Base-by-base conservation (phyloP, 1,140 invertebrate species). In the Chymomyza costata region DNA sequence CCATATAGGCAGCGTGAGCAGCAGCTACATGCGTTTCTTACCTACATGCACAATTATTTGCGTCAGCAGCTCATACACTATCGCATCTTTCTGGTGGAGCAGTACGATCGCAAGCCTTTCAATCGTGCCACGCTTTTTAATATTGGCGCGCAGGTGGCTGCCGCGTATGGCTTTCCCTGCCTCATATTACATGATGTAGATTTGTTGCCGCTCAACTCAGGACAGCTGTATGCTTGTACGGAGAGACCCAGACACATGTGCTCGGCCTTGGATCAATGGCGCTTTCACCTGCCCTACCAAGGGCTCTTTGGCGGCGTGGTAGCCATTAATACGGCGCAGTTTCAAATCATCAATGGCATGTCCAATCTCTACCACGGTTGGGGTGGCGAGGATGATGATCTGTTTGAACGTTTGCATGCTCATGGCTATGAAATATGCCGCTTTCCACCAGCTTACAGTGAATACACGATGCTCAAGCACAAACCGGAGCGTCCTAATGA, bases 111-210 rank as follows among this genome's bases (percentile, higher is more conserved):
- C 2, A 86, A 88, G 37, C 92, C 93, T 8, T 99, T 98, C 78
- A 99, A 99, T 88, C 90, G 96, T 73, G 97, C 94, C 0, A 95
- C 96, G 84, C 88, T 99, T 6, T 92, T 99, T 69, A 99, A 99
- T 84, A 92, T 97, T 58, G 97, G 96, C 1, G 96, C 95, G 59
- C 85, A 89, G 2, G 91, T 95, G 71, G 94, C 95, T 0, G 89
- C 90, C 21, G 89, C 89, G 48, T 86, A 88, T 37, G 89, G 91
- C 38, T 95, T 91, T 86, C 91, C 94, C 16, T 99, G 97, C 82
- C 91, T 97, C 38, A 92, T 99, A 41, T 93, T 99, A 70, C 97
- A 98, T 86, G 97, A 99, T 84, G 94, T 99, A 32, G 97, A 99
- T 87, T 86, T 99, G 13, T 88, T 99, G 48, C 97, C 97, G 7